Conservation (phyloP, 2,888 invertebrate genomes). For the Magallana nippona region DNA sequence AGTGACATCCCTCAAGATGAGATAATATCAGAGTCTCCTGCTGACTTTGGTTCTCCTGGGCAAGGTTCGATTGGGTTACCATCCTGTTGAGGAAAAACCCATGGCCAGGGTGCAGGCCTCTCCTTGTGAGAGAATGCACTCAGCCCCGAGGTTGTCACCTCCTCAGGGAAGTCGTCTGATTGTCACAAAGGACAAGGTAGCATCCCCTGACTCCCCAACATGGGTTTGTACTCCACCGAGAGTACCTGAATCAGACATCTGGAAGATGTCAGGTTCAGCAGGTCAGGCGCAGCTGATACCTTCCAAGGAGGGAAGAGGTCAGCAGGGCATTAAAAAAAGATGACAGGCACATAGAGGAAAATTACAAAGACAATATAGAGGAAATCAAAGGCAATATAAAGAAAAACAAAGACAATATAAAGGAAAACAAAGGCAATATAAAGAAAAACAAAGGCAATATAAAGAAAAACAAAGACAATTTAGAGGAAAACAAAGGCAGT, state of each 20-base stretch:
- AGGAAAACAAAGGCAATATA: no score
- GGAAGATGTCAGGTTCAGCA: constrained; percentile 34
- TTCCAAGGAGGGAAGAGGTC: neutral
- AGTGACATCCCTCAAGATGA: no score
- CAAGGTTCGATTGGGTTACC: neutral
- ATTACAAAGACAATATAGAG: neutral
- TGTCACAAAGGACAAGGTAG: constrained; percentile 9
- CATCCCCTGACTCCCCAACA: constrained; percentile 32
- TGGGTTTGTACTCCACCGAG: constrained; percentile 24
- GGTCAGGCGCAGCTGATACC: constrained; percentile 36
- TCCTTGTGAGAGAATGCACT: constrained; percentile 28
- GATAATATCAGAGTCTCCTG: no score
- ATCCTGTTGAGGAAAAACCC: constrained; percentile 14
- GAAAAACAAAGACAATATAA: no score
- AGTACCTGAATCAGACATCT: constrained; percentile 22
- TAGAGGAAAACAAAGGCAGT: no score
- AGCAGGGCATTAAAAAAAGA: constrained; percentile 11
- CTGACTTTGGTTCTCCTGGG: neutral
- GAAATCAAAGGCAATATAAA: no score
- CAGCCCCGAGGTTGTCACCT: constrained; percentile 7
- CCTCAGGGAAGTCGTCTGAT: constrained; percentile 12
- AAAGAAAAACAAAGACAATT: no score
- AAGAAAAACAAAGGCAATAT: no score
- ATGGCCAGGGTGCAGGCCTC: constrained; percentile 34
- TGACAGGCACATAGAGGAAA: neutral